Evolutionary conservation across 2,888 invertebrate genomes (phyloP).

Genomic region (Tridacna crocea): DNA sequence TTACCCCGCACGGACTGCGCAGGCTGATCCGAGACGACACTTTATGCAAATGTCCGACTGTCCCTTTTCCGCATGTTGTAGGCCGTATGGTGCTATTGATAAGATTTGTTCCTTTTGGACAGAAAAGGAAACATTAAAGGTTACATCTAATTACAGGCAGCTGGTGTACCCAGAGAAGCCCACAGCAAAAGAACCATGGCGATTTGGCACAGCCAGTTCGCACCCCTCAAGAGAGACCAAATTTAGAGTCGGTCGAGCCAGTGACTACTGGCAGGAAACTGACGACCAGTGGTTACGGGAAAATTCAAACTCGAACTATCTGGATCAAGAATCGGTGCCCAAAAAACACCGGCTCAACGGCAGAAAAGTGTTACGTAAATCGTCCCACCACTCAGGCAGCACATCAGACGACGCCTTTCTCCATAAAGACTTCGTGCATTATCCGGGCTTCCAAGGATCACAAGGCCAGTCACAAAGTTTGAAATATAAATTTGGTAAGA

Average conservation of each 20-base stretch:
- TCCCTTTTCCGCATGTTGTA: too few relatives aligned
- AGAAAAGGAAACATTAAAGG: neutral
- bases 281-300: conserved; percentile 33
- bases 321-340: neutral
- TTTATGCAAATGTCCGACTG: too few relatives aligned
- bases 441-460: conserved; percentile 55
- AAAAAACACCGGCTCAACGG: neutral
- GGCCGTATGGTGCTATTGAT: too few relatives aligned
- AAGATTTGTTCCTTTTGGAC: too few relatives aligned
- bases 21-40: too few relatives aligned
- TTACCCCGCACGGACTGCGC: too few relatives aligned
- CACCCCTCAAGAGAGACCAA: conserved; percentile 38
- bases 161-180: conserved; percentile 60
- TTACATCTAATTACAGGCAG: conserved; percentile 44
- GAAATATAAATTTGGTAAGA: conserved; percentile 52
- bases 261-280: conserved; percentile 31
- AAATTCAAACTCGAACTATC: conserved; percentile 14
- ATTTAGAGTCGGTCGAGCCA: conserved; percentile 38
- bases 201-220: conserved; percentile 7
- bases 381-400: conserved; percentile 1
- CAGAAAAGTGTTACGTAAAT: neutral
- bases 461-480: conserved; percentile 40
- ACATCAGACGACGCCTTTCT: conserved; percentile 13
- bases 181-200: conserved; percentile 5
- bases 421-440: conserved; percentile 50